Conservation (phyloP, 2,113 vertebrate species). For the Ailuropoda melanoleuca region DNA sequence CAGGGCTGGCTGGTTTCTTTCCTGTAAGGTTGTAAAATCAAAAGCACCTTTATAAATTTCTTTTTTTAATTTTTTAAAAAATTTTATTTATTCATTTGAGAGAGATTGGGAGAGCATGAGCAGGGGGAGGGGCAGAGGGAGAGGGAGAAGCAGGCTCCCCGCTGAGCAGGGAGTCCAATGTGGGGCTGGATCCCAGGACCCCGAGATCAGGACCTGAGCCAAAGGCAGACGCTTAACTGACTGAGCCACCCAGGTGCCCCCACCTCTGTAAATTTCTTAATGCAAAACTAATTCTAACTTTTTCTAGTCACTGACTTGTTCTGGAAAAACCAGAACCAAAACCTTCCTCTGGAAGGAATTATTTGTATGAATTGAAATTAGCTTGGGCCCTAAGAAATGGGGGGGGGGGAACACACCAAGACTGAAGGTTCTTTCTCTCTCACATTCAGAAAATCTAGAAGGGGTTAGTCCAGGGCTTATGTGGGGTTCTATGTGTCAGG, state of each 20-base stretch:
- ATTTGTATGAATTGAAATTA: constrained; percentile 13
- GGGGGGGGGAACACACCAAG: neutral
- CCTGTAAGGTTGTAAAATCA: neutral
- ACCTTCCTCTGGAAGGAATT: neutral
- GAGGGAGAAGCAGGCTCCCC: too few relatives aligned
- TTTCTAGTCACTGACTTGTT: neutral
- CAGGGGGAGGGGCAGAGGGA: too few relatives aligned
- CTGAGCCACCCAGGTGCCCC: neutral
- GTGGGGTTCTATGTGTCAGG: neutral
- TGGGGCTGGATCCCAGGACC: neutral
- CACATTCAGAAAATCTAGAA: neutral
- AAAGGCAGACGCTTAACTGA: neutral
- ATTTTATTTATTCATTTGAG: neutral
- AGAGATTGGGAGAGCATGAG: neutral
- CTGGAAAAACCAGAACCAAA: neutral
- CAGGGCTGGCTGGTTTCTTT: neutral
- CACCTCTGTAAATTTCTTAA: neutral
- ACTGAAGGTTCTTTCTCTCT: neutral
- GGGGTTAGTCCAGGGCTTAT: neutral
- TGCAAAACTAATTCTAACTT: neutral
- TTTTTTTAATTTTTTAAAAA: neutral
- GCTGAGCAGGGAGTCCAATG: neutral
- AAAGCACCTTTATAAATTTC: neutral
- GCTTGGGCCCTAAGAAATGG: neutral
- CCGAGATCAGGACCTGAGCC: neutral